Evolutionary conservation across 2,113 vertebrate genomes (phyloP).

Genomic region (Ursus arctos): DNA sequence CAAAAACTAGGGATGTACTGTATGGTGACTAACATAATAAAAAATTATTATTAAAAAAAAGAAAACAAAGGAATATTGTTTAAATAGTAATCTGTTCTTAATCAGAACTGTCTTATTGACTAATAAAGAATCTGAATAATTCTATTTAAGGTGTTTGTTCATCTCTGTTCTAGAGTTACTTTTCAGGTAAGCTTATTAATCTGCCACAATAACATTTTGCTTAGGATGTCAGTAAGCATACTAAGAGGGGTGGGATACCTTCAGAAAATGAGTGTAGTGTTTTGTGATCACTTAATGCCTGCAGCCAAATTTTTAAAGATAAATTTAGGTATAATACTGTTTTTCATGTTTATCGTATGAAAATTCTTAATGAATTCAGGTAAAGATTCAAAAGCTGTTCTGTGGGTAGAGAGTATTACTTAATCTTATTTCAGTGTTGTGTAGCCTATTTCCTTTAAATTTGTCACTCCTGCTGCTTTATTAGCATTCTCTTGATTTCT

Average conservation of each 20-base stretch:
- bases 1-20: no score
- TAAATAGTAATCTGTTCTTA: slow-evolving; percentile 47
- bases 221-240: neutral
- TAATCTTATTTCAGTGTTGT: slow-evolving; percentile 44
- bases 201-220: neutral
- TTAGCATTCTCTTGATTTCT: neutral
- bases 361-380: slow-evolving; percentile 40
- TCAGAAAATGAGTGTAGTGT: neutral
- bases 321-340: neutral
- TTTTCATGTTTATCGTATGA: slow-evolving; percentile 43
- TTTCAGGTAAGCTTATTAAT: slow-evolving; percentile 28
- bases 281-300: slow-evolving; percentile 27
- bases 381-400: slow-evolving; percentile 46
- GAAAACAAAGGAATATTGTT: neutral
- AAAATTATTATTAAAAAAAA: no score
- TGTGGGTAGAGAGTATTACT: neutral
- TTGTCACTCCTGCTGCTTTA: neutral
- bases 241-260: neutral
- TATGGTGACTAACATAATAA: no score
- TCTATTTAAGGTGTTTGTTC: slow-evolving; percentile 24
- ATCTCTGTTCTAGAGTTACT: slow-evolving; percentile 34
- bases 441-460: slow-evolving; percentile 42
- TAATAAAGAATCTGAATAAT: slow-evolving; percentile 49
- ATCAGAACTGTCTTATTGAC: neutral
- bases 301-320: slow-evolving; percentile 52